phyloP scores from a whole-genome alignment of 2,888 invertebrate species.

The Epinotia nisella region DNA sequence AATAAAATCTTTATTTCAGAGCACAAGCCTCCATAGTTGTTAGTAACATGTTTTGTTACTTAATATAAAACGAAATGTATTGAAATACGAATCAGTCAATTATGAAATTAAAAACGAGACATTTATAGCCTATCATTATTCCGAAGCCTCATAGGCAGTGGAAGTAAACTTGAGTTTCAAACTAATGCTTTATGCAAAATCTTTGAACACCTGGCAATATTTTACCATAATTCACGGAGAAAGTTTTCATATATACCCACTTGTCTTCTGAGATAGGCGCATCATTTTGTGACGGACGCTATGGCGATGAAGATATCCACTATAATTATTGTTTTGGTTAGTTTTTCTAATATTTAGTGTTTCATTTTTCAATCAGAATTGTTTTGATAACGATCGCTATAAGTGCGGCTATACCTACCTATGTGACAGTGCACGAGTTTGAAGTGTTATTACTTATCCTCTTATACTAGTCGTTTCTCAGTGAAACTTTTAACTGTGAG shows the following conservation, averaged over 20 bases:
- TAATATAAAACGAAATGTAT: background rate
- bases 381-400: background rate
- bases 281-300: conserved; percentile 57
- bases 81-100: background rate
- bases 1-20: no score
- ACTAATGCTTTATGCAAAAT: conserved; percentile 65
- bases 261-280: conserved; percentile 52
- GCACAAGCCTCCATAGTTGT: no score
- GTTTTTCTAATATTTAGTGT: conserved; percentile 47
- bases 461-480: background rate
- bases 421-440: background rate
- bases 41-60: no score
- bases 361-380: background rate
- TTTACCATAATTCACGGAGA: conserved; percentile 57
- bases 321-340: conserved; percentile 61
- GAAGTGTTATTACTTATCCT: no score
- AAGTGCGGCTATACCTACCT: background rate
- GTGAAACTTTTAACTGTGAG: background rate
- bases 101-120: conserved; percentile 13
- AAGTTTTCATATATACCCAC: conserved; percentile 68
- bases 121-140: conserved; percentile 30
- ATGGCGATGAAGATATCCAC: conserved; percentile 49
- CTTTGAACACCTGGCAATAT: conserved; percentile 55
- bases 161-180: conserved; percentile 56
- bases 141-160: conserved; percentile 48